These are phyloP conservation scores for Nasua narica DNA, from an alignment of 2,797 vertebrate genomes.

Conservation along the genomic window DNA sequence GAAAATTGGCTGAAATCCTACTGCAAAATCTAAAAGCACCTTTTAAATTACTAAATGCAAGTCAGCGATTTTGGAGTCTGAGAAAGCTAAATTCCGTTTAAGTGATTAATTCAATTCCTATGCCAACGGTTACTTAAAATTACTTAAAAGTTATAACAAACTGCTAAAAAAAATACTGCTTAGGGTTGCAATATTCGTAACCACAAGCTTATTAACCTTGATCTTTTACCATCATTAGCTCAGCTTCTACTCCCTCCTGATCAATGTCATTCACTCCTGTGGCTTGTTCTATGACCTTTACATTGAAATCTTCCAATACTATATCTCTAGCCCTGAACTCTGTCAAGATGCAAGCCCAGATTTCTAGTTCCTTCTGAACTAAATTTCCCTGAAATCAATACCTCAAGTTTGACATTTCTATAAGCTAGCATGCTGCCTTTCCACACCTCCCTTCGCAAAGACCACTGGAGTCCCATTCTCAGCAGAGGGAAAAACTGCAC, in stretches of 20 bases:
- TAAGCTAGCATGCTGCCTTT: neutral
- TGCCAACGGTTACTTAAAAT: slow-evolving; percentile 55
- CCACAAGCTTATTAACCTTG: slow-evolving; percentile 19
- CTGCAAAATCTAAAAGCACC: slow-evolving; percentile 28
- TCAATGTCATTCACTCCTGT: neutral
- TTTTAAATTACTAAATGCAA: slow-evolving; percentile 47
- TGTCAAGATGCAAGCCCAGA: neutral
- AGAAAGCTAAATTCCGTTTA: slow-evolving; percentile 53
- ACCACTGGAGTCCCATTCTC: neutral
- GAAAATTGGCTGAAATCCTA: slow-evolving; percentile 39
- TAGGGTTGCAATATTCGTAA: neutral
- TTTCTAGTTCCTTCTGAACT: neutral
- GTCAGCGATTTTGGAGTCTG: slow-evolving; percentile 36
- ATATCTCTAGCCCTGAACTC: neutral
- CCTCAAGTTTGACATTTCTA: neutral
- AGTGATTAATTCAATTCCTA: slow-evolving; percentile 54
- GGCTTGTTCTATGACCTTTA: neutral
- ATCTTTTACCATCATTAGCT: slow-evolving; percentile 4
- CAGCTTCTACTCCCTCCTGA: neutral
- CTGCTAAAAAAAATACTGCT: neutral
- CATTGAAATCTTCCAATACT: neutral
- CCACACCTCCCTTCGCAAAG: neutral
- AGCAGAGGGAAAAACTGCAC: neutral
- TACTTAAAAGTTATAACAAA: slow-evolving; percentile 44
- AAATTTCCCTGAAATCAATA: neutral